phyloP scores from a whole-genome alignment of 2,113 vertebrate genomes.

The Tupaia chinensis region DNA sequence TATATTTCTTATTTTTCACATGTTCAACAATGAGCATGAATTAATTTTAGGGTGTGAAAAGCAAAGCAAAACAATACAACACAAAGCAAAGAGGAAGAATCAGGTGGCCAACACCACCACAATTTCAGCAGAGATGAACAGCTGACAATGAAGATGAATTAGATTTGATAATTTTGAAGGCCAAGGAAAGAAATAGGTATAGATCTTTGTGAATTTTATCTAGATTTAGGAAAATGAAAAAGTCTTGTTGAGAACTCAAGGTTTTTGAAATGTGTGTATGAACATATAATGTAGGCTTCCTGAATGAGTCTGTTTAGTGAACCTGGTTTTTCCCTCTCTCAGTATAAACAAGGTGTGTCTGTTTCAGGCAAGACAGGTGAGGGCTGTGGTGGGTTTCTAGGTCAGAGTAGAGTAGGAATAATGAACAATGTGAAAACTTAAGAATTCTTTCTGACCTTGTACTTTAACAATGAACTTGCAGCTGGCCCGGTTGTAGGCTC shows the following conservation, averaged over 20 bases:
- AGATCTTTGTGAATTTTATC: slow-evolving; percentile 42
- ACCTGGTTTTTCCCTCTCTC: neutral
- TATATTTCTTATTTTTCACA: slow-evolving; percentile 45
- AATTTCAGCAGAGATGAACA: slow-evolving; percentile 23
- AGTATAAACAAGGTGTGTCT: neutral
- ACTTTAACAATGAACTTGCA: slow-evolving; percentile 97
- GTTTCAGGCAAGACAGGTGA: slow-evolving; percentile 1
- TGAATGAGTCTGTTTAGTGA: neutral
- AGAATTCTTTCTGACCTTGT: slow-evolving; percentile 89
- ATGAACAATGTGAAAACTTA: neutral
- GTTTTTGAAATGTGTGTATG: neutral
- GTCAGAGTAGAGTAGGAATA: slow-evolving; percentile 39
- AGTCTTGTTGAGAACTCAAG: neutral
- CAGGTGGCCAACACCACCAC: neutral
- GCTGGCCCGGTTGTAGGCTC: slow-evolving; percentile 94
- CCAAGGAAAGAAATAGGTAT: slow-evolving; percentile 38
- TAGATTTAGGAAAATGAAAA: slow-evolving; percentile 6
- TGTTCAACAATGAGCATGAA: neutral
- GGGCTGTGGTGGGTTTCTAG: neutral
- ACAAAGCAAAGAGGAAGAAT: slow-evolving; percentile 36
- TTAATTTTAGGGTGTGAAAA: slow-evolving; percentile 47
- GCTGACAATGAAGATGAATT: slow-evolving; percentile 6
- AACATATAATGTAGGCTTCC: neutral
- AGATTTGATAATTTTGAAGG: slow-evolving; percentile 34
- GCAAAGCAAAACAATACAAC: neutral